Evolutionary conservation across 23 tunicate genomes (phyloP), one percentile per base, ranked within the genome.

Genomic region (Phallusia fumigata): DNA sequence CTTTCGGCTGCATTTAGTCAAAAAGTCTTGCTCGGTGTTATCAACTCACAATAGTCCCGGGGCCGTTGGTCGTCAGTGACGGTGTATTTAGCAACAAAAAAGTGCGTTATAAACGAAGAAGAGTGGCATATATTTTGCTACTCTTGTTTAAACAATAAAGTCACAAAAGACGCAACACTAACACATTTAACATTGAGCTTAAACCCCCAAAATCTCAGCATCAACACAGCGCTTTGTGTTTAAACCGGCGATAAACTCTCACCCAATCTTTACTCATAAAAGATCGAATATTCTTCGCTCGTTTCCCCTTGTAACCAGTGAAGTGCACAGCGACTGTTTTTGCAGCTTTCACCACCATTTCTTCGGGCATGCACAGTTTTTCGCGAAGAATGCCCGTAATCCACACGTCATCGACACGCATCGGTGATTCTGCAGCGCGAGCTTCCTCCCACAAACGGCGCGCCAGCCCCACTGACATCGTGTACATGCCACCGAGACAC

Each of bases 331-430:
- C 69, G 28, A 58, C 16, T 5, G 28, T 1, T 24, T 21, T 22
- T 24, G 8, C 13, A 5, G 69, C 15, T 13, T 58, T 24, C 69
- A 77, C 80, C 16, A 77, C 52, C 33, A 34, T 34, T 18, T 21
- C 19, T 1, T 2, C 30, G 53, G 80, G 80, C 53, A 77, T 77
- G 19, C 18, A 28, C 22, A 77, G 33, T 40, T 35, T 77, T 16
- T 77, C 50, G 1, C 80, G 80, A 6, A 77, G 35, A 16, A 77
- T 36, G 33, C 80, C 80, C 28, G 80, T 77, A 8, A 77, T 77
- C 80, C 80, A 77, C 33, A 77, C 80, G 47, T 77, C 80, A 77
- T 77, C 80, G 26, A 77, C 33, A 18, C 50, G 53, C 33, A 77
- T 10, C 19, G 47, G 52, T 24, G 28, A 11, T 31, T 77, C 26